A percentile compares a stretch with the other conserved stretches of the same genome.
phyloP scores from a whole-genome alignment of 2,113 vertebrate species.

The Narcine bancroftii region DNA sequence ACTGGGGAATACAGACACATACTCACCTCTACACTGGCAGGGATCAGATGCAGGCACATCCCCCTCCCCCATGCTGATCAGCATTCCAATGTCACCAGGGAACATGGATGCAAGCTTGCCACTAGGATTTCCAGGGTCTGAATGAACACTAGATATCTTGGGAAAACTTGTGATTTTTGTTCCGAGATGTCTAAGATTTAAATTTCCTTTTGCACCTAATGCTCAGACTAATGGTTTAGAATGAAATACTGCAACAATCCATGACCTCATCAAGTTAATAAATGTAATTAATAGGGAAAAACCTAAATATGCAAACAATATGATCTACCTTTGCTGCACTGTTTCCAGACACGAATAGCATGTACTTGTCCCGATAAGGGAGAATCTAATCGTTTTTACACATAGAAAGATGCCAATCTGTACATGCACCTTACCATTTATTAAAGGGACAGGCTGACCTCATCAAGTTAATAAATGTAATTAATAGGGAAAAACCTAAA shows the following conservation, averaged over 20 bases:
- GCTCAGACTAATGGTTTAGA: background rate
- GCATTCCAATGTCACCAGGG: slow-evolving; percentile 35
- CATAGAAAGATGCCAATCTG: background rate
- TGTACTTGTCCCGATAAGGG: background rate
- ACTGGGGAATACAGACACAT: slow-evolving; percentile 28
- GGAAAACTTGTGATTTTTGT: background rate
- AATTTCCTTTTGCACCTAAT: background rate
- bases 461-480: too few relatives aligned
- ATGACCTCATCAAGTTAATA: too few relatives aligned
- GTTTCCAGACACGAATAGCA: background rate
- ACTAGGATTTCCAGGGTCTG: slow-evolving; percentile 12
- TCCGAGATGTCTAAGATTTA: background rate
- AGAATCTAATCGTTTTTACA: background rate
- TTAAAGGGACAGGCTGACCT: background rate
- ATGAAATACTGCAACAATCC: background rate
- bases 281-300: background rate
- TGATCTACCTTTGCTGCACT: slow-evolving; percentile 6
- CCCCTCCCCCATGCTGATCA: slow-evolving; percentile 33
- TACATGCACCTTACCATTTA: background rate
- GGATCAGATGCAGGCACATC: slow-evolving; percentile 28
- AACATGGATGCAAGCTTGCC: slow-evolving; percentile 4
- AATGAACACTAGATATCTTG: background rate
- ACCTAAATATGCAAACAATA: background rate
- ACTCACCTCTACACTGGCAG: slow-evolving; percentile 23
- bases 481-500: background rate